A percentile compares a stretch with the other conserved stretches of the same genome.
These are phyloP conservation scores for Zaprionus camerounensis DNA, from an alignment of 1,140 invertebrate genomes.

Conservation along the genomic window DNA sequence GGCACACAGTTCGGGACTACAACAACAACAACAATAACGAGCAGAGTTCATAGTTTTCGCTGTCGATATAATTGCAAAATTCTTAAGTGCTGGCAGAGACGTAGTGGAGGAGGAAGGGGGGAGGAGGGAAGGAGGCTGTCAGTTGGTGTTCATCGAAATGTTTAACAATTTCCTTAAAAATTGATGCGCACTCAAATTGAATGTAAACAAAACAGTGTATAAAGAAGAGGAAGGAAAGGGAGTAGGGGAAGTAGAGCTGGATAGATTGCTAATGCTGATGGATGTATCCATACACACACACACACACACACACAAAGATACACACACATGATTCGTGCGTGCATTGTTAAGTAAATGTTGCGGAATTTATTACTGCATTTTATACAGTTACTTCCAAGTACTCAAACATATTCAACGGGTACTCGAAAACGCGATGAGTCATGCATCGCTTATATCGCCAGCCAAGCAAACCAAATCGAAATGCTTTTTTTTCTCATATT, in stretches of 20 bases:
- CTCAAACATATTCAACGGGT: background rate
- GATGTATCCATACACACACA: background rate
- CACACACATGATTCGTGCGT: background rate
- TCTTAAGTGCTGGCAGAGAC: conserved; percentile 43
- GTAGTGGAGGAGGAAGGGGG: background rate
- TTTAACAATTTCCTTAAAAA: conserved; percentile 30
- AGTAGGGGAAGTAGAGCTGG: background rate
- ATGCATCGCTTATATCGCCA: conserved; percentile 40
- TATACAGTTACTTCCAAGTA: conserved; percentile 43
- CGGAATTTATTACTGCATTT: conserved; percentile 44
- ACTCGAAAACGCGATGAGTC: conserved; percentile 26
- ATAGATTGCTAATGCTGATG: conserved; percentile 6
- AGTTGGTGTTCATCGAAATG: conserved; percentile 5
- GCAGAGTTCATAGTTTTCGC: background rate
- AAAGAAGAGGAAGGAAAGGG: background rate
- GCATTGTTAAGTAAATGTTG: conserved; percentile 25
- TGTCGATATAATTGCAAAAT: conserved; percentile 55
- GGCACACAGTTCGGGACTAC: conserved; percentile 49
- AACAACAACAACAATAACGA: conserved; percentile 23
- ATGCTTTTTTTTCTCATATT: background rate
- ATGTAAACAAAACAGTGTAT: conserved; percentile 40
- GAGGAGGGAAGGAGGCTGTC: background rate
- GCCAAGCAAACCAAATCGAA: conserved; percentile 25
- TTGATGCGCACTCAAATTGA: conserved; percentile 42
- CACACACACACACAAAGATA: background rate